Base-by-base conservation (phyloP, 1,140 invertebrate species). In the Oppia nitens region DNA sequence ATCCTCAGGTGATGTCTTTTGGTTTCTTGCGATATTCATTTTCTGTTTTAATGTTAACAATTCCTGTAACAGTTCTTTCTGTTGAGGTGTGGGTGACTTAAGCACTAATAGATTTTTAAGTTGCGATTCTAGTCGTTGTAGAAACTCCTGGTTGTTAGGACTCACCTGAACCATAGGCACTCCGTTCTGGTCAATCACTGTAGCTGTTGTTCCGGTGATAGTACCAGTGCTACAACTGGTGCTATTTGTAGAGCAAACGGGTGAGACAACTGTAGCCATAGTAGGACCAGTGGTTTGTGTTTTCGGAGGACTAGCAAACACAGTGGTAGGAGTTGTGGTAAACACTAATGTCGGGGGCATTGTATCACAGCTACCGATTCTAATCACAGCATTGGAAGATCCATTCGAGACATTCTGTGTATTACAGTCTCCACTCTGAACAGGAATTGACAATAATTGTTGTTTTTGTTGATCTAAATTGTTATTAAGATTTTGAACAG, bases 401-500 rank as follows among this genome's bases (percentile, higher is more conserved):
- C 17, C 6, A 40, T 40, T 40, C 17, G 32, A 40, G 6, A 9
- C 6, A 40, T 40, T 40, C 17, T 40, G 32, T 9, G 17, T 17
- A 40, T 6, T 9, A 40, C 32, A 9, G 6, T 40, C 32, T 40
- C 32, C 32, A 40, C 6, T 40, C 17, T 40, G 32, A 40, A 40
- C 32, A 40, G 32, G 32, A 40, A 40, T 40, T 17, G 32, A 9
- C 17, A 40, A 40, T 40, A 40, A 9, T 40, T 6, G 6, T 40
- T 40, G 32, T 17, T 40, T 40, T 40, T 40, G 32, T 40, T 40
- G 32, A 9, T 40, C 32, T 40, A 40, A 59, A 3, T 24, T 55
- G 26, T 48, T 50, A 53, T 51, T 64, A 29, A 63, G 21, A 28
- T 54, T 64, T 48, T 64, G 63, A n/a, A 63, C 63, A 45, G 63